Base-by-base conservation (phyloP, 1,140 invertebrate species). In the Patella vulgata region DNA sequence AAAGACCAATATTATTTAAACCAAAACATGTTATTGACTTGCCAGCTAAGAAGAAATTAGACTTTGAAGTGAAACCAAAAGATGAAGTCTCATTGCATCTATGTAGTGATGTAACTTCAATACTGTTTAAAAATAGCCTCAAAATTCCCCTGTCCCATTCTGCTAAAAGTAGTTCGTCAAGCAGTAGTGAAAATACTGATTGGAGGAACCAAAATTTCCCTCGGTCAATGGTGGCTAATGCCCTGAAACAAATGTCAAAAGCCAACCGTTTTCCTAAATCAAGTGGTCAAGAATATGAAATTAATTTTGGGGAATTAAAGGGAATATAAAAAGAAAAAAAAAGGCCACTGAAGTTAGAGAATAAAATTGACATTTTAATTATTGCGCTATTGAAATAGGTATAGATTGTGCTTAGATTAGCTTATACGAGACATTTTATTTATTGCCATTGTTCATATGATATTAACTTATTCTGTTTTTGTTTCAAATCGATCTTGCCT, bases 1-100 rank as follows among this genome's bases (percentile, higher is more conserved):
- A 81, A 23, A 61, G 80, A 28, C 80, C 79, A 14, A 64, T 84
- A 33, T 31, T 82, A 21, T 83, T 78, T 51, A 82, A 81, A 65
- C 70, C 74, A 9, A 69, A 71, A 52, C 75, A 81, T 56, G 80
- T 84, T 12, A 44, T 56, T 50, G 82, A 82, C 63, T 71, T 80
- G 5, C 70, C 72, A 27, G 72, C 69, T 11, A 81, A 78, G 59
- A 76, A 74, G 46, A 82, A 80, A 56, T 79, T 74, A 58, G 59
- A 63, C 1, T 43, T 60, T 21, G 72, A 74, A 11, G 57, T 66
- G 1, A 72, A 57, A 54, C 73, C 71, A n/a, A 68, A 58, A 50
- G 57, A 62, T 44, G 77, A 82, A 55, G 71, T 67, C 0, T 70
- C 73, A 1, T 47, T 82, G 14, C 78, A 82, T 66, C 44, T 82